A percentile compares a stretch with the other conserved stretches of the same genome.
These are phyloP conservation scores for Cydia amplana DNA, from an alignment of 1,140 invertebrate species.

Conservation along the genomic window DNA sequence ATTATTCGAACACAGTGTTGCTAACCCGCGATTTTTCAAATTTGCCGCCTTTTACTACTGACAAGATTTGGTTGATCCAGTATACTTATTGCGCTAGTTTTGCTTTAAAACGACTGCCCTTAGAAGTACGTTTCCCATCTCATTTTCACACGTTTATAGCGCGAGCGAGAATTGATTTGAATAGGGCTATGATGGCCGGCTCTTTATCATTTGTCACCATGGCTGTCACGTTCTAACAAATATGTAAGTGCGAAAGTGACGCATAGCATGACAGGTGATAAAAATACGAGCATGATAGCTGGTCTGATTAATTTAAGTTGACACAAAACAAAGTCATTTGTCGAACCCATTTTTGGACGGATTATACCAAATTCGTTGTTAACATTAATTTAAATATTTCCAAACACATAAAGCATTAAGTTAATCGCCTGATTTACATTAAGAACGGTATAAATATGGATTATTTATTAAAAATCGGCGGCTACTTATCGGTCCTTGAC, in stretches of 20 bases:
- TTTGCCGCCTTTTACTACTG: too few species aligned
- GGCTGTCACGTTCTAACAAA: too few species aligned
- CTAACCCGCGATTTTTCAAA: too few species aligned
- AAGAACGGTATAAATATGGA: neutral
- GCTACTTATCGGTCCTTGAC: constrained; percentile 1
- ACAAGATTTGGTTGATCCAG: too few species aligned
- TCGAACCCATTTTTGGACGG: neutral
- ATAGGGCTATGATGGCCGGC: too few species aligned
- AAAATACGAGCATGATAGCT: too few species aligned
- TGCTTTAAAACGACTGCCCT: neutral
- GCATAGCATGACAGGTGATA: too few species aligned
- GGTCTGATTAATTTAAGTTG: neutral
- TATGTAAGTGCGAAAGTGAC: too few species aligned
- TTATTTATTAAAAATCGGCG: constrained; percentile 13
- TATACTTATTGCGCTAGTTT: too few species aligned
- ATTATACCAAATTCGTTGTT: neutral
- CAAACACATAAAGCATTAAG: neutral
- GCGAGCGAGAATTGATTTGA: neutral
- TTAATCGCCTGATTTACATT: constrained; percentile 3
- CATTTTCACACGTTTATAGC: neutral
- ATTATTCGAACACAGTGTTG: too few species aligned
- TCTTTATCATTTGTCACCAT: too few species aligned
- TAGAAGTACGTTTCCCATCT: neutral
- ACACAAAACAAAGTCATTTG: neutral
- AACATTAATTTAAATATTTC: constrained; percentile 6